Evolutionary conservation across 2,888 invertebrate species (phyloP).

Genomic region (Pediacus dermestoides): DNA sequence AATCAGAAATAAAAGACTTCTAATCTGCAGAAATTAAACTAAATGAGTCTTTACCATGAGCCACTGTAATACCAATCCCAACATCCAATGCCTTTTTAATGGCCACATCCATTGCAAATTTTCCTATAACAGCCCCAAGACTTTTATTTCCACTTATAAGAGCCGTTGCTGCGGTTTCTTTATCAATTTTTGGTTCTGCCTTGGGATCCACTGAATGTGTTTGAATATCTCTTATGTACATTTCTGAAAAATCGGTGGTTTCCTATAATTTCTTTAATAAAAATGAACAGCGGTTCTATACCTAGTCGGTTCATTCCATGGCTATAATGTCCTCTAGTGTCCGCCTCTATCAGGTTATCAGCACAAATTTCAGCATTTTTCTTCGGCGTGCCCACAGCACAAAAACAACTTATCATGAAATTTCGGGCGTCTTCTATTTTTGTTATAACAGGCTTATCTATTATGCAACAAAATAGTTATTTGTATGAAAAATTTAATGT

Average conservation of each 20-base stretch:
- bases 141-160: constrained; percentile 66
- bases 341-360: constrained; percentile 66
- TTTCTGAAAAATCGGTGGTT: too few species aligned
- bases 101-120: constrained; percentile 61
- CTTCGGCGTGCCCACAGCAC: constrained; percentile 57
- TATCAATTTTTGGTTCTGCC: constrained; percentile 56
- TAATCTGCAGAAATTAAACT: neutral
- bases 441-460: constrained; percentile 16
- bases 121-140: constrained; percentile 64
- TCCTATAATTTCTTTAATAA: too few species aligned
- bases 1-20: neutral
- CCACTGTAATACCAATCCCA: constrained; percentile 66
- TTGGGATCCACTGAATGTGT: constrained; percentile 50
- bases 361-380: constrained; percentile 63
- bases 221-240: constrained; percentile 63
- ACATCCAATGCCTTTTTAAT: constrained; percentile 64
- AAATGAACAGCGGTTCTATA: too few species aligned
- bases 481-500: too few species aligned
- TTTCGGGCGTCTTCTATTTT: constrained; percentile 52
- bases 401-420: constrained; percentile 65
- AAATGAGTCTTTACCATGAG: constrained; percentile 50
- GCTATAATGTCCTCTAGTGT: constrained; percentile 67
- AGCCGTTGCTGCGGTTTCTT: constrained; percentile 54
- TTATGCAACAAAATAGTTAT: too few species aligned
- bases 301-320: constrained; percentile 67